Evolutionary conservation across 2,888 invertebrate species (phyloP).

Genomic region (Phengaris alcon): DNA sequence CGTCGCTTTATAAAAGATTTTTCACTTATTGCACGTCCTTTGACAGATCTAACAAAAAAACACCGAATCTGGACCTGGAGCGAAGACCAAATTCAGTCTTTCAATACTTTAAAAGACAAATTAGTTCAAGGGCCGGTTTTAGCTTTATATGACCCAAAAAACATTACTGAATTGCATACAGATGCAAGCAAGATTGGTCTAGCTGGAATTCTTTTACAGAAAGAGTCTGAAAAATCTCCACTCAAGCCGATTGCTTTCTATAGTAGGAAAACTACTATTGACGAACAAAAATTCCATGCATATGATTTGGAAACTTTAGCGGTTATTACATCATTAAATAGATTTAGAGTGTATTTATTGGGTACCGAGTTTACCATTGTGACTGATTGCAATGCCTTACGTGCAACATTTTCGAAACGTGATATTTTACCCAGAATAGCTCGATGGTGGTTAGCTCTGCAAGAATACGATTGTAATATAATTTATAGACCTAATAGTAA

Average conservation of each 20-base stretch:
- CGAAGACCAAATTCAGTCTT: constrained; percentile 37
- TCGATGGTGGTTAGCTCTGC: constrained; percentile 13
- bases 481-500: constrained; percentile 1
- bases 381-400: too few relatives aligned
- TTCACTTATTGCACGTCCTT: constrained; percentile 35
- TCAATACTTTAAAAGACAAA: constrained; percentile 38
- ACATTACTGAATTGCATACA: constrained; percentile 31
- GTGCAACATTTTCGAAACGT: too few relatives aligned
- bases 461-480: constrained; percentile 1
- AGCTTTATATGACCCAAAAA: constrained; percentile 29
- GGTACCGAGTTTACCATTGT: constrained; percentile 18
- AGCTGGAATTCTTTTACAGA: constrained; percentile 34
- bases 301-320: constrained; percentile 7
- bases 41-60: constrained; percentile 39
- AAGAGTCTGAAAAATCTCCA: background rate
- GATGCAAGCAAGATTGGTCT: constrained; percentile 31
- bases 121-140: constrained; percentile 40
- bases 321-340: background rate
- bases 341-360: constrained; percentile 15
- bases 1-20: constrained; percentile 33
- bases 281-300: constrained; percentile 10
- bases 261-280: constrained; percentile 1
- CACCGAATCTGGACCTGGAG: constrained; percentile 36
- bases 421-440: constrained; percentile 12
- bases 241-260: constrained; percentile 8